Evolutionary conservation across 2,797 vertebrate genomes (phyloP).

Genomic region (Spatula versicolor): DNA sequence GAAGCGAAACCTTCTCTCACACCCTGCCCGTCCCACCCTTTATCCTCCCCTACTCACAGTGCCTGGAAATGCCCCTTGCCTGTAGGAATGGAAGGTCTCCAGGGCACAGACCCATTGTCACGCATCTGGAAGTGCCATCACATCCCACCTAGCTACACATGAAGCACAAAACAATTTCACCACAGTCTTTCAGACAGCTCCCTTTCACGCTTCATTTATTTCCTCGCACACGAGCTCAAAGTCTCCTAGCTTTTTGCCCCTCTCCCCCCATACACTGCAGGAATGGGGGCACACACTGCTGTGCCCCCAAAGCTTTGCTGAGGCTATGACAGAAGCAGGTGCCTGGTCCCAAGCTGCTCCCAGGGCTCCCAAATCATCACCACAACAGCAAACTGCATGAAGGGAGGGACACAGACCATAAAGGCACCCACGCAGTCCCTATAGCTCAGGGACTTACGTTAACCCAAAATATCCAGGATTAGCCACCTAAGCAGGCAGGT

Average conservation of each 20-base stretch:
- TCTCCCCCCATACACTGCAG: background rate
- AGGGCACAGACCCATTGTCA: background rate
- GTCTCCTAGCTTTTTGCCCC: background rate
- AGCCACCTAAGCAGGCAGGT: background rate
- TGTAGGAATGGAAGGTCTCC: background rate
- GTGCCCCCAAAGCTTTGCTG: background rate
- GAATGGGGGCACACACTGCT: background rate
- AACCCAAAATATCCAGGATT: background rate
- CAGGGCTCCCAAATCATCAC: background rate
- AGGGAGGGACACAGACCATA: background rate
- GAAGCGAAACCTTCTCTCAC: background rate
- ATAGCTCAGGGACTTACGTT: background rate
- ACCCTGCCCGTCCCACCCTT: background rate
- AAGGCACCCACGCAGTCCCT: background rate
- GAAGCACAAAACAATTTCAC: background rate
- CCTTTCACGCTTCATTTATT: background rate
- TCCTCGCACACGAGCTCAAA: background rate
- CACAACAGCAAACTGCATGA: accelerated
- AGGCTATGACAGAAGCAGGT: background rate
- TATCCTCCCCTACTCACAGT: background rate
- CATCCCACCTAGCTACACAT: accelerated
- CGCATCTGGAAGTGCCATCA: background rate
- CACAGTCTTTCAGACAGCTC: background rate
- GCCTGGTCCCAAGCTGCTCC: background rate
- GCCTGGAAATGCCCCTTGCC: background rate